Conservation (phyloP, 2,888 invertebrate genomes). For the Drosophila pseudotalamancana region DNA sequence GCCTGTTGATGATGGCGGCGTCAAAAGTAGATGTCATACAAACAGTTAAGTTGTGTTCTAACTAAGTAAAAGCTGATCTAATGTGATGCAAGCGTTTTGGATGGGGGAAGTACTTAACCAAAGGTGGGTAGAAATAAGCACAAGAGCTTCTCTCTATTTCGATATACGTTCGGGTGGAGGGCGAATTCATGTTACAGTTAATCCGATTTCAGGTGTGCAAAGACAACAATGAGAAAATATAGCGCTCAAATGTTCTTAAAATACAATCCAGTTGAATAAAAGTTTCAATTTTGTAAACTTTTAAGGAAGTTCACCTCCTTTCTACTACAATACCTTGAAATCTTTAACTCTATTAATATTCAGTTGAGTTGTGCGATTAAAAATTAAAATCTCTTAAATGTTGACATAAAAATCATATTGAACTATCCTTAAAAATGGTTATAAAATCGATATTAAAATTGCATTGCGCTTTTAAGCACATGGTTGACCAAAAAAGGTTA, state of each 20-base stretch:
- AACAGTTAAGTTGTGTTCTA: constrained; percentile 39
- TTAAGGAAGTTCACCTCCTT: too few relatives aligned
- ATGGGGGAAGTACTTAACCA: constrained; percentile 5
- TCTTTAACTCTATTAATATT: too few relatives aligned
- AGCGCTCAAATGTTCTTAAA: neutral
- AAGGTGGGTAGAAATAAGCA: neutral
- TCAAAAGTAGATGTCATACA: constrained; percentile 25
- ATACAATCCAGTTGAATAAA: neutral
- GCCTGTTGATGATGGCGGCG: constrained; percentile 16
- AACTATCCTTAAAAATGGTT: neutral
- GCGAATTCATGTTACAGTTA: too few relatives aligned
- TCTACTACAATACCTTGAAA: too few relatives aligned
- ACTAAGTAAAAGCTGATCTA: constrained; percentile 39
- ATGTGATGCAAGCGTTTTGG: constrained; percentile 16
- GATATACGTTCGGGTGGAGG: neutral
- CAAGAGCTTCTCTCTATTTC: constrained; percentile 5
- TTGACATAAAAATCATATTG: neutral
- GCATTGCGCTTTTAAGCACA: constrained; percentile 7
- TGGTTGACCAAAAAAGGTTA: constrained; percentile 15
- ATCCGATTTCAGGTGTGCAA: neutral
- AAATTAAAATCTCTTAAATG: neutral
- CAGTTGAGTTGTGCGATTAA: neutral
- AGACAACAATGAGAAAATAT: neutral
- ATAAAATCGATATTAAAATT: constrained; percentile 1
- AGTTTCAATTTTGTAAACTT: too few relatives aligned